Percentiles rank a stretch among this genome's conserved stretches.
Evolutionary conservation across 2,888 invertebrate genomes (phyloP).

Genomic region (Cataglyphis livida): DNA sequence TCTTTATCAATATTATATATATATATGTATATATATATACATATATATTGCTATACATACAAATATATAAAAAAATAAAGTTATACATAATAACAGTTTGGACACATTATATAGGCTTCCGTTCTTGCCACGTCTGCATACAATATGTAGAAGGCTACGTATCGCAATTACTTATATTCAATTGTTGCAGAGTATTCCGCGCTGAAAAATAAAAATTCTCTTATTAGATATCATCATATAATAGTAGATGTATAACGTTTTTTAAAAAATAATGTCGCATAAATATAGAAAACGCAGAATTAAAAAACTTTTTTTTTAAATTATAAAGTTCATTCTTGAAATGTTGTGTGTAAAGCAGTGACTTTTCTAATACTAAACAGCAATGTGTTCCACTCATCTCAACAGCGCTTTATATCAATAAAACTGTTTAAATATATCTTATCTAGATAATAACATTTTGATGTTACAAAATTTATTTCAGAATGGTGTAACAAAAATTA

Average conservation of each 20-base stretch:
- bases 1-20: constrained; percentile 56
- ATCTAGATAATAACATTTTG: background rate
- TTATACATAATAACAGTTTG: constrained; percentile 68
- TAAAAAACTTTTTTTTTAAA: background rate
- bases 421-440: background rate
- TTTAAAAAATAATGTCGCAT: constrained; percentile 35
- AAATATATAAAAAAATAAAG: constrained; percentile 78
- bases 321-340: background rate
- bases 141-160: constrained; percentile 83
- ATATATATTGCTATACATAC: constrained; percentile 74
- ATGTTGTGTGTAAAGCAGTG: background rate
- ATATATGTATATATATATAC: background rate
- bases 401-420: background rate
- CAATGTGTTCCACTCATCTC: background rate
- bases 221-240: constrained; percentile 10
- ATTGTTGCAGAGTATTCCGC: constrained; percentile 93
- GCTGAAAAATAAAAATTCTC: constrained; percentile 87
- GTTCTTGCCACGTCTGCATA: constrained; percentile 51
- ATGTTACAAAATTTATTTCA: no score
- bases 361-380: background rate
- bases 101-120: constrained; percentile 47
- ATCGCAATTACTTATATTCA: constrained; percentile 93
- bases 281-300: background rate
- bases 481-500: background rate
- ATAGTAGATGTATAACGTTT: background rate